Evolutionary conservation across 2,113 vertebrate species (phyloP), one percentile per base, ranked within the genome.

Genomic region (Macroglossus sobrinus): DNA sequence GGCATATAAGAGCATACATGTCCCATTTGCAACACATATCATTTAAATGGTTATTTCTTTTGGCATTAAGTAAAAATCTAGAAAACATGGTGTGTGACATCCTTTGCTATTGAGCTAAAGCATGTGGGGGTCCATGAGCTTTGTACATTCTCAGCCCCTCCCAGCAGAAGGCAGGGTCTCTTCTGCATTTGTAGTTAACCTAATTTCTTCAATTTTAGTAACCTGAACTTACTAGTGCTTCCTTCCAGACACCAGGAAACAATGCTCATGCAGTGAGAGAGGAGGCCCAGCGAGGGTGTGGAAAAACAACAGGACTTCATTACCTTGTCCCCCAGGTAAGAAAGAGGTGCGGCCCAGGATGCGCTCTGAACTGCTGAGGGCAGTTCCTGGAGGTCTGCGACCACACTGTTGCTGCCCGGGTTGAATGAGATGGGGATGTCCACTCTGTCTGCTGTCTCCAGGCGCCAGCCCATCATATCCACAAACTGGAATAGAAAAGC

Each of bases 301-400:
- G 68, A 30, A 66, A 59, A 61, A 75, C 3, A 21, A 4, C 12
- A 53, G 38, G 45, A 24, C 1, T 2, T 3, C 57, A 93, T 99
- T 98, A 99, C 99, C 98, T 99, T 99, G 97, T 99, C 98, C 94
- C 99, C 99, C 79, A 99, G 97, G 98, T 99, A 99, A 63, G 99
- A 98, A 0, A 95, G 80, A 43, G 99, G 99, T 78, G 99, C 99
- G 22, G 99, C 98, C 99, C 99, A 99, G 98, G 99, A 98, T 22
- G 99, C 98, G 26, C 97, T 98, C 22, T 69, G 98, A 40, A 99
- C 97, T 0, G 98, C 97, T 4, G 98, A n/a, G 7, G 99, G 98
- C 85, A 99, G 97, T 97, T 99, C 99, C 98, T 99, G 99, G 93
- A 99, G 91, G 93, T 99, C 99, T 9, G 99, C 99, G 63, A 99